Evolutionary conservation across 2,797 vertebrate species (phyloP), one percentile per base, ranked within the genome.

Genomic region (Esox masquinongy): DNA sequence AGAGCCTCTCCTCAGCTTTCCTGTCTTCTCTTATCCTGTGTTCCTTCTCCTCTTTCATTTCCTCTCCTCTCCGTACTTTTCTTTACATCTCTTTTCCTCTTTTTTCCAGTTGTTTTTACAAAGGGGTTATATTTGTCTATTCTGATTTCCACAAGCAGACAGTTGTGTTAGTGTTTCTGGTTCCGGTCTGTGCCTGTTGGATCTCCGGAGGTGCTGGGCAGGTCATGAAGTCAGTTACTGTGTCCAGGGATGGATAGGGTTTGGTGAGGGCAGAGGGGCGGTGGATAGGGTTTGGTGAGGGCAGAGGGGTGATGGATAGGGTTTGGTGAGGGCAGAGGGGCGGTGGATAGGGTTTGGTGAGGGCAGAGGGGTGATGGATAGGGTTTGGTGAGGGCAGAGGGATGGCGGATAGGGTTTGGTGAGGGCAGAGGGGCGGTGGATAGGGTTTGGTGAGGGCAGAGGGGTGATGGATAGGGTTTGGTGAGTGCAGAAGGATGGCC

Each of bases 121-220:
- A 31, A n/a, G 15, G 34, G 64, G 51, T 61, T 34, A 51, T 79
- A 72, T 79, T 77, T 79, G 72, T 49, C 72, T 76, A 68, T 77
- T 56, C 74, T 47, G 63, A 66, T 82, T 79, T 82, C 51, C 64
- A 77, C 68, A 74, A 49, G 26, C 70, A 73, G 70, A 75, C n/a
- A 12, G 31, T 29, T 17, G 15, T 34, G 29, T 67, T 67, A 17
- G 29, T 34, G 29, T 17, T 67, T 36, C 5, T 67, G 15, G 64
- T 34, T 16, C 31, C 16, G 6, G 31, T 67, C 17, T 17, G 31
- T 34, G 29, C 51, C 36, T 53, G 66, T 15, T 31, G 66, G 43
- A 74, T 72, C 16, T 77, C 72, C 36, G 29, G 68, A 51, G 15
- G 53, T 76, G 6, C 26, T 43, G 68, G 73, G 1, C 14, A 36